Percentiles rank a stretch among this genome's conserved stretches.
phyloP scores from a whole-genome alignment of 2,888 invertebrate genomes.

The Plutella xylostella region DNA sequence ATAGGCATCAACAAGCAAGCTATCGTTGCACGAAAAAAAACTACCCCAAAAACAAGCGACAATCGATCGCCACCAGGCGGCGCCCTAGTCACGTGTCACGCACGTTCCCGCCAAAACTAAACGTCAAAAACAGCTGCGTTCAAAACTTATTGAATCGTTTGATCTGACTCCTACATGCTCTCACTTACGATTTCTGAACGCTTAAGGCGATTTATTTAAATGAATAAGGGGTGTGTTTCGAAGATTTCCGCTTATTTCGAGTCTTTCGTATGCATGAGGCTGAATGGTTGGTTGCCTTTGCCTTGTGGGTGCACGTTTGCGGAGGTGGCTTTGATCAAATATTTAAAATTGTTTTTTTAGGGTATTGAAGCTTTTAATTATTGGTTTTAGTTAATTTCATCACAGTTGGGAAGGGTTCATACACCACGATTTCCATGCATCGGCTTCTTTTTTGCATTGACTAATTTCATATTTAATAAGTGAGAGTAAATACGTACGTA shows the following conservation, averaged over 20 bases:
- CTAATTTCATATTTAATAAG: too few species aligned
- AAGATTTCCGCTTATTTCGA: slow-evolving; percentile 7
- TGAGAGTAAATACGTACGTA: too few species aligned
- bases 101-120: slow-evolving; percentile 34
- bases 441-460: too few species aligned
- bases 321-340: too few species aligned
- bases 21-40: too few species aligned
- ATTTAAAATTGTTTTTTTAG: too few species aligned
- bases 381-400: too few species aligned
- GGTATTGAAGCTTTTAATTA: too few species aligned
- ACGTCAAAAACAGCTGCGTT: slow-evolving; percentile 33
- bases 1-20: too few species aligned
- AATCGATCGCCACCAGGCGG: slow-evolving; percentile 38
- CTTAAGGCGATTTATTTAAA: slow-evolving; percentile 6
- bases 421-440: too few species aligned
- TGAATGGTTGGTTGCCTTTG: neutral
- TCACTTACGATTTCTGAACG: slow-evolving; percentile 14
- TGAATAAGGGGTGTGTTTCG: slow-evolving; percentile 7
- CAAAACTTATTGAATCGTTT: slow-evolving; percentile 22
- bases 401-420: too few species aligned
- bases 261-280: slow-evolving; percentile 6
- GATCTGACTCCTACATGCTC: slow-evolving; percentile 24
- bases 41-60: slow-evolving; percentile 16
- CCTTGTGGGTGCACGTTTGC: too few species aligned
- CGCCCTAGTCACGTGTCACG: slow-evolving; percentile 27